A percentile compares a stretch with the other conserved stretches of the same genome.
phyloP scores from a whole-genome alignment of 2,797 vertebrate species.

The Denticeps clupeoides region DNA sequence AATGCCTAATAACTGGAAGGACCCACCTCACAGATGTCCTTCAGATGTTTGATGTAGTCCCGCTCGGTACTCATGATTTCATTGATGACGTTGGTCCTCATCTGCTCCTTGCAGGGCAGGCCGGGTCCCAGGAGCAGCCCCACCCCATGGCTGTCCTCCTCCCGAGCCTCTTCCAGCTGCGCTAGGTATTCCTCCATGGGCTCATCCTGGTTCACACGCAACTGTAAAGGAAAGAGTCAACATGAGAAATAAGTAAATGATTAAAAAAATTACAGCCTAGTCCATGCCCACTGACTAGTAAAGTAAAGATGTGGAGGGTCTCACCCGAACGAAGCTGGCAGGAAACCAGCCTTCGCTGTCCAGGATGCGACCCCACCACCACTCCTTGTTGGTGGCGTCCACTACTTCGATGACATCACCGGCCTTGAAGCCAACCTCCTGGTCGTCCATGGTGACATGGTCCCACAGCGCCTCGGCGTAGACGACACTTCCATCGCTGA shows the following conservation, averaged over 20 bases:
- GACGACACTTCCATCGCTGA: conserved; percentile 92
- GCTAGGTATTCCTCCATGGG: conserved; percentile 73
- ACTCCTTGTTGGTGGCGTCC: conserved; percentile 92
- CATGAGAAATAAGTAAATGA: neutral
- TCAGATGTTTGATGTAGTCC: conserved; percentile 93
- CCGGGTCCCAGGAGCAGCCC: conserved; percentile 60
- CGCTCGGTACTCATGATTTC: conserved; percentile 94
- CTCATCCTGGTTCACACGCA: conserved; percentile 94
- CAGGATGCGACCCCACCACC: conserved; percentile 93
- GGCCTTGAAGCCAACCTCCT: conserved; percentile 92
- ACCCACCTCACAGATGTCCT: conserved; percentile 90
- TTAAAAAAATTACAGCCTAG: too few relatives aligned
- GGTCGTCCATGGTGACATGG: conserved; percentile 96
- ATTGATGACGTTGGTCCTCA: conserved; percentile 92
- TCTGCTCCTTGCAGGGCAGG: conserved; percentile 84
- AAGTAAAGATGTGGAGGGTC: conserved; percentile 11
- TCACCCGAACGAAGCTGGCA: conserved; percentile 89
- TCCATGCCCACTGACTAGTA: neutral
- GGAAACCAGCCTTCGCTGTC: conserved; percentile 94
- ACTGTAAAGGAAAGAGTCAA: conserved; percentile 34
- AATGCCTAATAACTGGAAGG: too few relatives aligned
- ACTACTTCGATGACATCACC: conserved; percentile 92
- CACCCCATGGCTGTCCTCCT: conserved; percentile 43
- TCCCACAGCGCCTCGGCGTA: conserved; percentile 94
- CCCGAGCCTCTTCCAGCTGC: conserved; percentile 54